A percentile compares a stretch with the other conserved stretches of the same genome.
Conservation (phyloP, 1,140 invertebrate genomes). For the Musca vetustissima region DNA sequence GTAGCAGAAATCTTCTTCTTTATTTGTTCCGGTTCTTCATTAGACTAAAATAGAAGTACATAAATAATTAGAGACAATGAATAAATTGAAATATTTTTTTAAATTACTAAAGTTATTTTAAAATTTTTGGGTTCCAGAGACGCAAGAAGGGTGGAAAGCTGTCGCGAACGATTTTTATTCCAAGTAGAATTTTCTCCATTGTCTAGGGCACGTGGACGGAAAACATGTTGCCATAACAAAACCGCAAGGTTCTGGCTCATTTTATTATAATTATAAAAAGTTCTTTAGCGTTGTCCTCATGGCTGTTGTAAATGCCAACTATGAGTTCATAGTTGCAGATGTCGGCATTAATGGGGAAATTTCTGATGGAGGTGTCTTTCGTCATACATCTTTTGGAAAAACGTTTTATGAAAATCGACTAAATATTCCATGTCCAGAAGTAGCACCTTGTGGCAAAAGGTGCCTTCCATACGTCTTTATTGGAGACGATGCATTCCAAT, state of each 20-base stretch:
- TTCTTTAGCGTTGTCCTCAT: slow-evolving; percentile 55
- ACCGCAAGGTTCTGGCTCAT: slow-evolving; percentile 39
- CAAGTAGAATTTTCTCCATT: slow-evolving; percentile 50
- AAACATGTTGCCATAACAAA: not conserved
- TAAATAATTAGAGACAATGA: too few species aligned
- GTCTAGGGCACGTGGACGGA: slow-evolving; percentile 32
- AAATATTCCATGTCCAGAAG: slow-evolving; percentile 31
- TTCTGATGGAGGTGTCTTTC: slow-evolving; percentile 55
- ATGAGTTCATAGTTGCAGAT: slow-evolving; percentile 54
- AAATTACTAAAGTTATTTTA: too few species aligned
- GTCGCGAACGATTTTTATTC: slow-evolving; percentile 33
- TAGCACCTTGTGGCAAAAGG: slow-evolving; percentile 38
- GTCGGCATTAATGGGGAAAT: slow-evolving; percentile 52
- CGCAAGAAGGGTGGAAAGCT: too few species aligned
- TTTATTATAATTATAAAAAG: slow-evolving; percentile 57
- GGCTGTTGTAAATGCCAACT: slow-evolving; percentile 56
- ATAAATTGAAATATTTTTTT: too few species aligned
- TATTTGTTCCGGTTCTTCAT: too few species aligned
- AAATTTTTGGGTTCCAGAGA: too few species aligned
- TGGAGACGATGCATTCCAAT: slow-evolving; percentile 59
- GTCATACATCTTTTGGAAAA: slow-evolving; percentile 28
- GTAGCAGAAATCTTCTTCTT: too few species aligned
- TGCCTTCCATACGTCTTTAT: slow-evolving; percentile 51
- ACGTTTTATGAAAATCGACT: slow-evolving; percentile 47
- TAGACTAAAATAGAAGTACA: too few species aligned